Percentiles rank a stretch among this genome's conserved stretches.
Conservation (phyloP, 2,113 vertebrate genomes). For the Heterochromis multidens region DNA sequence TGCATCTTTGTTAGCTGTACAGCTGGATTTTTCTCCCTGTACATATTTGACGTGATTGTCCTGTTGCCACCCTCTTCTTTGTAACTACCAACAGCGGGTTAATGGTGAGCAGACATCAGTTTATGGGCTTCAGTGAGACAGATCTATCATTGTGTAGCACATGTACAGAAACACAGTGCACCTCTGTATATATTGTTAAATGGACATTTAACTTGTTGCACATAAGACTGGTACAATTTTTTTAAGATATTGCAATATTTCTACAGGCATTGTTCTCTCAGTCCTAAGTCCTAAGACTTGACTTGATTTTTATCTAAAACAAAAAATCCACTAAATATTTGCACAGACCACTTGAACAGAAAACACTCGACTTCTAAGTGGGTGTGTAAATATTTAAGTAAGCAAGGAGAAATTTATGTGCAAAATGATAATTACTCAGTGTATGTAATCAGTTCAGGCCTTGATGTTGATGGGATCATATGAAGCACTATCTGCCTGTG, state of each 20-base stretch:
- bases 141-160: slow-evolving; percentile 41
- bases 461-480: slow-evolving; percentile 9
- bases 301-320: background rate
- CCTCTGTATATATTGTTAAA: slow-evolving; percentile 37
- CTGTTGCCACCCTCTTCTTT: background rate
- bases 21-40: background rate
- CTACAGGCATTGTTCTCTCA: background rate
- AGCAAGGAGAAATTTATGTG: background rate
- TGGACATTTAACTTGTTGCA: slow-evolving; percentile 43
- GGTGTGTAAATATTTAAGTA: slow-evolving; percentile 6
- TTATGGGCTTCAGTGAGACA: background rate
- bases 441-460: background rate
- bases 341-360: background rate
- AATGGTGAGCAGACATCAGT: background rate
- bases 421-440: background rate
- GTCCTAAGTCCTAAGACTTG: background rate
- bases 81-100: background rate
- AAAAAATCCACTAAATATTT: background rate
- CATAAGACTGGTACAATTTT: slow-evolving; percentile 24
- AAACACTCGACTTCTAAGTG: background rate
- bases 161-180: slow-evolving; percentile 35
- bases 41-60: background rate
- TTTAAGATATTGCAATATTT: slow-evolving; percentile 45
- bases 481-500: slow-evolving; percentile 18
- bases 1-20: background rate